Conservation (phyloP, 1,140 invertebrate species). For the Vanessa atalanta region DNA sequence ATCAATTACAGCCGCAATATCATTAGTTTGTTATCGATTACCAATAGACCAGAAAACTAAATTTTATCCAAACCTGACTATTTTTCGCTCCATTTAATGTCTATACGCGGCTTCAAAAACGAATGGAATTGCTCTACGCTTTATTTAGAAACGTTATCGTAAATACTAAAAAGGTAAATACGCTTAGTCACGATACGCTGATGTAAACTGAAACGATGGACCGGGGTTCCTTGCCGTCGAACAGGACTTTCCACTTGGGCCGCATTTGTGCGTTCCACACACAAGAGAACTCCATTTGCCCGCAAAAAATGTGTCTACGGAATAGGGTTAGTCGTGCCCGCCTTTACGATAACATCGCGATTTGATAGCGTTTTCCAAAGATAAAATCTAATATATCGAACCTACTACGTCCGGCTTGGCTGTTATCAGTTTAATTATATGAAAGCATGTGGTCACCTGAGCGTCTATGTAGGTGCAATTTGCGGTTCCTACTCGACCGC, state of each 20-base stretch:
- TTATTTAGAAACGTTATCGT: conserved; percentile 19
- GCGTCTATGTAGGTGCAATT: conserved; percentile 23
- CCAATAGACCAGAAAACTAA: background rate
- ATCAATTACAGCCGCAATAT: background rate
- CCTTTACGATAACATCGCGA: conserved; percentile 10
- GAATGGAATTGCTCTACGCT: background rate
- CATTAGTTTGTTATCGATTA: background rate
- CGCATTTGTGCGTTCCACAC: conserved; percentile 59
- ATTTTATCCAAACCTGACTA: background rate
- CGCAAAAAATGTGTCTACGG: conserved; percentile 27
- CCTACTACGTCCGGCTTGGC: background rate
- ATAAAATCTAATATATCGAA: conserved; percentile 5
- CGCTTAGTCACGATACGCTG: conserved; percentile 52
- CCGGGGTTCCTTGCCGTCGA: conserved; percentile 48
- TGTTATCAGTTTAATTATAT: conserved; percentile 34
- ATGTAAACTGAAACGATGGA: conserved; percentile 27
- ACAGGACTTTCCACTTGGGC: conserved; percentile 65
- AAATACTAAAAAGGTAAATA: conserved; percentile 52
- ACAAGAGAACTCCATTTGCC: conserved; percentile 68
- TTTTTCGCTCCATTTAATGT: conserved; percentile 11
- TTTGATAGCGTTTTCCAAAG: background rate
- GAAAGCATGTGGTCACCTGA: conserved; percentile 30
- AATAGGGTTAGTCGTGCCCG: conserved; percentile 15
- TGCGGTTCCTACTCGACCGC: conserved; percentile 37
- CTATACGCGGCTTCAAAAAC: conserved; percentile 4